Base-by-base conservation (phyloP, 1,140 invertebrate species). In the Ceratina japonica region DNA sequence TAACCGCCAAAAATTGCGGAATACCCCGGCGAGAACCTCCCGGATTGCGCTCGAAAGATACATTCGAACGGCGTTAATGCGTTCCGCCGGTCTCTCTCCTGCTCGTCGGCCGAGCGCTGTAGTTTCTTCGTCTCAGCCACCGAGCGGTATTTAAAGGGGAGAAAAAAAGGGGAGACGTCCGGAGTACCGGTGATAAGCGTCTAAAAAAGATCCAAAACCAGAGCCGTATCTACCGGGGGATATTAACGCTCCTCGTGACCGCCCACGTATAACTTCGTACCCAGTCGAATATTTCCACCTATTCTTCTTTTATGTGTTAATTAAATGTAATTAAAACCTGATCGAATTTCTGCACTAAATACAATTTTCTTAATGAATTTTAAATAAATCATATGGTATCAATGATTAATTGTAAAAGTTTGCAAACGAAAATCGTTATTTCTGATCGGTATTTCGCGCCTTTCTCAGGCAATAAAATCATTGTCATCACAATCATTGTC, bases 1-100 rank as follows among this genome's bases (percentile, higher is more conserved):
- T 80, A 80, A 37, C 44, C 58, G 79, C 63, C 73, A 77, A 75
- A 65, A 85, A 80, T 84, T 81, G 75, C 78, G 78, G 75, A 84
- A 85, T 75, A 75, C 54, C 69, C 56, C 20, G 27, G 8, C 44
- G 56, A 37, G n/a, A 64, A 56, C 61, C 20, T 3, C 66, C 61
- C 66, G 71, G 66, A 83, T 80, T 77, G 52, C 54, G 31, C 56
- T 70, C 79, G 49, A 54, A 58, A 85, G 73, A 75, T 73, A 76
- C 44, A 31, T 37, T 72, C 61, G 63, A 65, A 61, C 64, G 24
- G 58, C 68, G 78, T 77, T 83, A 62, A 84, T 76, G 61, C 75
- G 31, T 61, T 44, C 37, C 5, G 20, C 56, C 51, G 12, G 20
- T 72, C 51, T 13, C 58, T 49, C 10, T 15, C 15, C 52, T 16